Evolutionary conservation across 2,797 vertebrate genomes (phyloP).

Genomic region (Valencia hispanica): DNA sequence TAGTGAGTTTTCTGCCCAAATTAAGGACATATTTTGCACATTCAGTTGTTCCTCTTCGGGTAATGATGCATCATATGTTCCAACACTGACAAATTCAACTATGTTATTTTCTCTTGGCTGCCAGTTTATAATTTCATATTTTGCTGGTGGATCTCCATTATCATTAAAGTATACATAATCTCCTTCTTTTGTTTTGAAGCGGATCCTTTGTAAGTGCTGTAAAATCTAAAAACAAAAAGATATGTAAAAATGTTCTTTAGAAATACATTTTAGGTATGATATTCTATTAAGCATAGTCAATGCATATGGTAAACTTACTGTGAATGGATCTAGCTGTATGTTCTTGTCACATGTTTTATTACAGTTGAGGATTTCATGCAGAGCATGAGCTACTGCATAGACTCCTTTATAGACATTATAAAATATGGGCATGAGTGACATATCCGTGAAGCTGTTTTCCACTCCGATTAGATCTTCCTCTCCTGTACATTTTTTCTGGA

Average conservation of each 20-base stretch:
- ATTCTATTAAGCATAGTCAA: not conserved
- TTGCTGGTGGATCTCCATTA: conserved; percentile 77
- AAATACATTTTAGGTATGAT: not conserved
- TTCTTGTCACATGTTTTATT: conserved; percentile 61
- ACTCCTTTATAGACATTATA: conserved; percentile 80
- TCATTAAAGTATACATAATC: conserved; percentile 75
- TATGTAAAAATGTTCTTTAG: not conserved
- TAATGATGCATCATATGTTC: conserved; percentile 74
- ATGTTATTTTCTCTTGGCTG: conserved; percentile 53
- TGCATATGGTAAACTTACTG: conserved; percentile 34
- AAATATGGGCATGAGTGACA: conserved; percentile 76
- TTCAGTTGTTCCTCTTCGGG: conserved; percentile 52
- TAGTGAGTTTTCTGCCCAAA: conserved; percentile 64
- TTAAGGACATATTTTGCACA: conserved; percentile 55
- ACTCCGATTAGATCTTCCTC: conserved; percentile 57
- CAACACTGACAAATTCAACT: conserved; percentile 74
- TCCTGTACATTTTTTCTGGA: conserved; percentile 61
- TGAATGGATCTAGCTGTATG: conserved; percentile 49
- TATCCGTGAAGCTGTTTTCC: conserved; percentile 71
- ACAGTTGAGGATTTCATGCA: conserved; percentile 71
- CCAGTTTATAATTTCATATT: conserved; percentile 83
- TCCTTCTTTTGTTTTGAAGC: conserved; percentile 75
- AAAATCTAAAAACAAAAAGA: conserved; percentile 68
- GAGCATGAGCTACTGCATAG: conserved; percentile 76
- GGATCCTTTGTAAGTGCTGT: conserved; percentile 57